Evolutionary conservation across 2,797 vertebrate species (phyloP), one percentile per base, ranked within the genome.

Genomic region (Channa striata): DNA sequence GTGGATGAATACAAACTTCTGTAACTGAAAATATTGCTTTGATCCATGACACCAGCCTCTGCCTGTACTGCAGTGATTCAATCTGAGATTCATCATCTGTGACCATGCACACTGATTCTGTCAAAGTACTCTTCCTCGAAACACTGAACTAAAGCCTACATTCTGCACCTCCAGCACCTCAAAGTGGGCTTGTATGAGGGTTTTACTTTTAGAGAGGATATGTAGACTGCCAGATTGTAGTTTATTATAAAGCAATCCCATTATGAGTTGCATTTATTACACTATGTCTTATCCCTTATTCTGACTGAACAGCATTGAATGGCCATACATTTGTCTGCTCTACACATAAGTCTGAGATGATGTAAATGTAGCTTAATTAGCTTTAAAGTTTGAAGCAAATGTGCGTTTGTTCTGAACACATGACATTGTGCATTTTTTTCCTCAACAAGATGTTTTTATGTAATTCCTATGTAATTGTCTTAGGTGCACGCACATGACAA

Each of bases 31-130:
- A 21, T 30, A 42, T 39, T 62, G 36, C 34, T 59, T 64, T 68
- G 30, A 74, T 56, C 33, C 42, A 30, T 59, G 46, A 79, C 25
- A 30, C 61, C 50, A 73, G 21, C 44, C 40, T 25, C 61, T 62
- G 23, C 3, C 8, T 53, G 9, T 54, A 37, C 8, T 54, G 30
- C 34, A 68, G 14, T n/a, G 21, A 25, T 33, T 40, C 48, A 59
- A 16, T 51, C 30, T 39, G 59, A 54, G 44, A 78, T 78, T 59
- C 70, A 40, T 30, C 74, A 65, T 53, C 25, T 77, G 42, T 48
- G 58, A 23, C 36, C 49, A 52, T 66, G 50, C 57, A 62, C 48
- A 34, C 52, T 46, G 59, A 78, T 42, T 67, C 52, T 86, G 33
- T 61, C 19, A 67, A 74, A 59, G n/a, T n/a, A 51, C 54, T 71